Conservation (phyloP, 2,888 invertebrate genomes). For the Orthonychiurus folsomi region DNA sequence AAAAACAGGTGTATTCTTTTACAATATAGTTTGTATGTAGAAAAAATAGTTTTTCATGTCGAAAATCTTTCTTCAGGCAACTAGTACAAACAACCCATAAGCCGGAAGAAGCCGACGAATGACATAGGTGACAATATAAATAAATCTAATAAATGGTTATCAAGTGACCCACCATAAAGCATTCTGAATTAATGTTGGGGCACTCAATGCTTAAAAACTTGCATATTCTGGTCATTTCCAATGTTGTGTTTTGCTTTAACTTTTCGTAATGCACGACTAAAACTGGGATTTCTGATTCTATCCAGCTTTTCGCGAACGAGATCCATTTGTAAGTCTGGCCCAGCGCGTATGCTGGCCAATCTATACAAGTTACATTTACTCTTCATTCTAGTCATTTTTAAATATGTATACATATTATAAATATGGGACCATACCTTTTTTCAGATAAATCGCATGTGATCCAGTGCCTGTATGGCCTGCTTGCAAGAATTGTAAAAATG, state of each 20-base stretch:
- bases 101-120: too few relatives aligned
- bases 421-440: conserved; percentile 42
- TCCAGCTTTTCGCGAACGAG: conserved; percentile 39
- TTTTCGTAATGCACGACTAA: conserved; percentile 41
- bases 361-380: conserved; percentile 27
- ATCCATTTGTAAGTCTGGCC: conserved; percentile 40
- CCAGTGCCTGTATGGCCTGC: conserved; percentile 43
- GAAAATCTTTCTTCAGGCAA: too few relatives aligned
- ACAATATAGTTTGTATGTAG: neutral
- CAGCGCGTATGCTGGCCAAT: conserved; percentile 40
- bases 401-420: too few relatives aligned
- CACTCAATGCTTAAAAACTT: conserved; percentile 28
- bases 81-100: too few relatives aligned
- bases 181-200: conserved; percentile 19
- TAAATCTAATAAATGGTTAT: too few relatives aligned
- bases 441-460: conserved; percentile 41
- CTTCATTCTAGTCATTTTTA: too few relatives aligned
- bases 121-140: too few relatives aligned
- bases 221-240: conserved; percentile 25
- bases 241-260: conserved; percentile 15
- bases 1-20: neutral
- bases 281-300: conserved; percentile 28
- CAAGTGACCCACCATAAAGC: conserved; percentile 38
- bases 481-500: conserved; percentile 43
- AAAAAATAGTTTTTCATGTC: too few relatives aligned